phyloP scores from a whole-genome alignment of 2,797 vertebrate genomes.

The Gorsachius magnificus region DNA sequence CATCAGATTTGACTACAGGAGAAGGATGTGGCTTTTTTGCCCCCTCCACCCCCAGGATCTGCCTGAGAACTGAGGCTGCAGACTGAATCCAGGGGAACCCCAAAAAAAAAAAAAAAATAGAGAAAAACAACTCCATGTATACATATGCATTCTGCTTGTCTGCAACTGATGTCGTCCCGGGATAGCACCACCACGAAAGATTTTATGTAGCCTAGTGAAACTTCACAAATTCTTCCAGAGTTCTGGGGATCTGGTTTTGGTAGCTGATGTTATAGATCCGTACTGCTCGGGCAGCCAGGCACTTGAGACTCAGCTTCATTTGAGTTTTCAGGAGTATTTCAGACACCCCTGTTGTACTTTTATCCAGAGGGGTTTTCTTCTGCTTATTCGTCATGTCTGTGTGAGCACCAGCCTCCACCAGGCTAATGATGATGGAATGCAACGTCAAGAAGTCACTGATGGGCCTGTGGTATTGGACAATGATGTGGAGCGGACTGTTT shows the following conservation, averaged over 20 bases:
- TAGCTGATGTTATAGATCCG: conserved; percentile 91
- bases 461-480: conserved; percentile 97
- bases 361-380: conserved; percentile 96
- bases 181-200: conserved; percentile 61
- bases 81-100: conserved; percentile 5
- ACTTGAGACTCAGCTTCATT: conserved; percentile 99
- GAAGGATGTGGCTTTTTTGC: background rate
- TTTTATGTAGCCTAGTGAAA: conserved; percentile 84
- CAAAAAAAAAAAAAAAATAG: background rate
- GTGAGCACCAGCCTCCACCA: conserved; percentile 96
- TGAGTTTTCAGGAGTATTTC: conserved; percentile 98
- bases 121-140: conserved; percentile 28
- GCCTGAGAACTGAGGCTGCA: conserved; percentile 11
- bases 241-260: conserved; percentile 95
- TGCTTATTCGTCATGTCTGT: conserved; percentile 98
- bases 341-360: conserved; percentile 95
- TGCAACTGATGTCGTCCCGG: conserved; percentile 47
- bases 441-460: conserved; percentile 98
- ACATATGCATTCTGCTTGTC: conserved; percentile 53
- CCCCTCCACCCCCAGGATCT: background rate
- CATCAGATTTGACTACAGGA: background rate
- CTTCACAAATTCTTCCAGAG: conserved; percentile 96
- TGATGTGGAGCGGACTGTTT: conserved; percentile 94
- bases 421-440: conserved; percentile 95
- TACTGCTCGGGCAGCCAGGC: conserved; percentile 95